Conservation (phyloP, 2,888 invertebrate genomes). For the Agapetus fuscipes region DNA sequence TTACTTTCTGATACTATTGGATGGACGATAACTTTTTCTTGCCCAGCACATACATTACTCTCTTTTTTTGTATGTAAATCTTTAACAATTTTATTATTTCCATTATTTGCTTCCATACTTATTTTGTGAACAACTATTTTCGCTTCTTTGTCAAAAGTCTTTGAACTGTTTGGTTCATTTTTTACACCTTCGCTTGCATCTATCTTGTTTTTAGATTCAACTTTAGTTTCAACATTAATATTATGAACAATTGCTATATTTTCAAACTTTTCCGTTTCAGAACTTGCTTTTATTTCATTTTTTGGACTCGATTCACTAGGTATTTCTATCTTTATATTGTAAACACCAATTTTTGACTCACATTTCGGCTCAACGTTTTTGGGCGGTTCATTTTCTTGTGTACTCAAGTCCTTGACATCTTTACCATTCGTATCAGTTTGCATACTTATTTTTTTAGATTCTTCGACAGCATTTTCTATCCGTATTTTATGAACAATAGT, state of each 20-base stretch:
- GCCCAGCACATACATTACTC: no score
- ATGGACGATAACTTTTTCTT: no score
- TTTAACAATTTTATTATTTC: no score
- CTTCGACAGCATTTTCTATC: neutral
- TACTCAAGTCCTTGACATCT: neutral
- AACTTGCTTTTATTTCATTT: no score
- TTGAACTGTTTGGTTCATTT: neutral
- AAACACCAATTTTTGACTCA: no score
- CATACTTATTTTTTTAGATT: neutral
- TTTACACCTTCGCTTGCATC: neutral
- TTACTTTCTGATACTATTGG: neutral
- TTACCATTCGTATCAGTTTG: neutral
- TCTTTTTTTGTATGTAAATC: neutral
- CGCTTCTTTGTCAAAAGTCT: neutral
- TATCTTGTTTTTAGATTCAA: neutral
- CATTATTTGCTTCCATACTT: no score
- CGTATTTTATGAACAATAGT: no score
- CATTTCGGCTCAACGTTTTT: no score
- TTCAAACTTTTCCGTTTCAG: neutral
- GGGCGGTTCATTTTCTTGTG: no score
- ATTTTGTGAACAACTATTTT: slow-evolving; percentile 1
- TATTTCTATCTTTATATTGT: no score
- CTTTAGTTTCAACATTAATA: neutral
- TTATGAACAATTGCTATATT: neutral
- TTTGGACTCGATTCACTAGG: no score